A percentile compares a stretch with the other conserved stretches of the same genome.
phyloP scores from a whole-genome alignment of 2,797 vertebrate genomes.

The Setipinna tenuifilis region DNA sequence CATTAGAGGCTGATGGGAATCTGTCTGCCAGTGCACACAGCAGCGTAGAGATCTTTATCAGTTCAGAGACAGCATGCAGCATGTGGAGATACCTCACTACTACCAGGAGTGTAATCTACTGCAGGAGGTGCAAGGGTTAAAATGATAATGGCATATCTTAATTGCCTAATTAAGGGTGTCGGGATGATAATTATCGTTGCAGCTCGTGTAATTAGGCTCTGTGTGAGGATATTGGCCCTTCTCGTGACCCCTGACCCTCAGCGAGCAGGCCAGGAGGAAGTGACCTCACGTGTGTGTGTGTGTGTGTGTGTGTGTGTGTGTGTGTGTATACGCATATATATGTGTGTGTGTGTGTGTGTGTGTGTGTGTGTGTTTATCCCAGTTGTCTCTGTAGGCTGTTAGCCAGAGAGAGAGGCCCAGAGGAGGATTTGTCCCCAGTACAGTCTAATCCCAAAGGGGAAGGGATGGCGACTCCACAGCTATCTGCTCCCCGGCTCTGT shows the following conservation, averaged over 20 bases:
- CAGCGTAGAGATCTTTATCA: neutral
- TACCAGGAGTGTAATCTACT: neutral
- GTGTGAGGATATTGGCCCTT: neutral
- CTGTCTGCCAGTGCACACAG: neutral
- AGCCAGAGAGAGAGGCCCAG: neutral
- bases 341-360: no score
- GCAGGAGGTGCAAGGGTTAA: neutral
- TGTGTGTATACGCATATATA: no score
- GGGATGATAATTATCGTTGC: neutral
- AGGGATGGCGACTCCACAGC: neutral
- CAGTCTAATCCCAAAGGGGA: neutral
- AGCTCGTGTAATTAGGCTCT: neutral
- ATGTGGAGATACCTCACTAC: neutral
- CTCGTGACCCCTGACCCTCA: neutral
- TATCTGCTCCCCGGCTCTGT: conserved; percentile 6
- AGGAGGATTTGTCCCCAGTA: neutral
- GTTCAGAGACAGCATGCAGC: neutral
- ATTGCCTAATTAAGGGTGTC: neutral
- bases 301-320: neutral
- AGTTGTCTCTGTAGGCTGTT: neutral
- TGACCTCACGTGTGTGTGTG: neutral
- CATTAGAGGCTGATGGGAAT: neutral
- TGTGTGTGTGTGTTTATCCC: no score
- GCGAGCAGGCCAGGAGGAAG: neutral
- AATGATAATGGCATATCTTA: neutral